Conservation (phyloP, 2,888 invertebrate genomes). For the Silvanus unidentatus region DNA sequence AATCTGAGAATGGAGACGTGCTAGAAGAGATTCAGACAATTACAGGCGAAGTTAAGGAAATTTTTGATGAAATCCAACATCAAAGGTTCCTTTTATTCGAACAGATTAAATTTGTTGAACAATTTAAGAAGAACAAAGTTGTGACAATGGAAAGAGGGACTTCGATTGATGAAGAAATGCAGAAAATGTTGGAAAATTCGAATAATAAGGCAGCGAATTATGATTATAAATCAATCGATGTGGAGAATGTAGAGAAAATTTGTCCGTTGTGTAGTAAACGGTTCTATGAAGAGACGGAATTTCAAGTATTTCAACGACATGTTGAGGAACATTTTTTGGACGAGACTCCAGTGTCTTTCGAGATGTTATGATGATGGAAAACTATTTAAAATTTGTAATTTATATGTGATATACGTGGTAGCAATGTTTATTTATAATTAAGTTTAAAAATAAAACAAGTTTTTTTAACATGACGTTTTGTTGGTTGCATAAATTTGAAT, state of each 20-base stretch:
- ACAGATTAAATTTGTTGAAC: constrained; percentile 43
- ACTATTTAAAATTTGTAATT: not conserved
- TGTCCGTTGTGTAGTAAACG: constrained; percentile 71
- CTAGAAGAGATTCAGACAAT: constrained; percentile 60
- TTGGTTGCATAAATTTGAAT: too few species aligned
- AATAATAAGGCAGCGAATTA: too few species aligned
- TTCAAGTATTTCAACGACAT: constrained; percentile 65
- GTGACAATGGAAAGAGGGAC: too few species aligned
- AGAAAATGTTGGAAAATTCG: constrained; percentile 21
- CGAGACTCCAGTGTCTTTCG: not conserved
- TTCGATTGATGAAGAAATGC: too few species aligned
- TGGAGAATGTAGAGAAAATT: constrained; percentile 47
- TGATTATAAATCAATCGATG: too few species aligned
- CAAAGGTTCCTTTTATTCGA: constrained; percentile 55
- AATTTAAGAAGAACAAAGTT: too few species aligned
- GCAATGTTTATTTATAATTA: not conserved
- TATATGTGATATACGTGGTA: not conserved
- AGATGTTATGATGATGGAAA: not conserved
- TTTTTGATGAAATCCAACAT: constrained; percentile 48
- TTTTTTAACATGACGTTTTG: too few species aligned
- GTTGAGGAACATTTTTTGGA: constrained; percentile 68
- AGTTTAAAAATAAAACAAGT: not conserved
- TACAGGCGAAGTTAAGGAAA: constrained; percentile 55
- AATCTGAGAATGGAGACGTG: constrained; percentile 56
- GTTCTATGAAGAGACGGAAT: constrained; percentile 54